These are phyloP conservation scores for Peucedramus taeniatus DNA, from an alignment of 2,113 vertebrate genomes.

Conservation along the genomic window DNA sequence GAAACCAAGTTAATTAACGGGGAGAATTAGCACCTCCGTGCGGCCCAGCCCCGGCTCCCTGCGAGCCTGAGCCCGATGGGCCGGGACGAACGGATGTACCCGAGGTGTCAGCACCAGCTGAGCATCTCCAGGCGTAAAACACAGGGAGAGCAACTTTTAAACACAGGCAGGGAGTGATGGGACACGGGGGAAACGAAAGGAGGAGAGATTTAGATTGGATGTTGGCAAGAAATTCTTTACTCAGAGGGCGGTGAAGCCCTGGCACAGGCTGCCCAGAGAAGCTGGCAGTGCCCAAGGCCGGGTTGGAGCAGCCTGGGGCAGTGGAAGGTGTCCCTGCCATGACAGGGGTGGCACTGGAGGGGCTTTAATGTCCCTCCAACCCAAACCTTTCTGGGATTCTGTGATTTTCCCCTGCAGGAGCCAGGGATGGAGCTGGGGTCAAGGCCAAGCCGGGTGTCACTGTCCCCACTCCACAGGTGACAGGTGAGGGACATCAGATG, in stretches of 20 bases:
- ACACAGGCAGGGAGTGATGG: fast-evolving
- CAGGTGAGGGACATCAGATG: not conserved
- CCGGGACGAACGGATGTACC: fast-evolving
- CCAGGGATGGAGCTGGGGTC: not conserved
- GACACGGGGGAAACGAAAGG: not conserved
- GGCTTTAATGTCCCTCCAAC: not conserved
- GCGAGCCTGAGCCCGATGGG: not conserved
- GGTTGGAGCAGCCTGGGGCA: fast-evolving
- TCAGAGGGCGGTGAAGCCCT: not conserved
- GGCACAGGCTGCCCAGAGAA: not conserved
- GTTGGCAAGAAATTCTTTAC: not conserved
- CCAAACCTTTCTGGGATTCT: not conserved
- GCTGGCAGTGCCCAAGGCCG: not conserved
- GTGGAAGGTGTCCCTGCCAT: not conserved
- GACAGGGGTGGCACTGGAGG: fast-evolving
- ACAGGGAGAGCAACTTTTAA: not conserved
- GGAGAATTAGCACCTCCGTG: not conserved
- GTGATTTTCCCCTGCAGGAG: not conserved
- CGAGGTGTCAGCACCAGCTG: fast-evolving
- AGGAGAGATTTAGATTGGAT: not conserved
- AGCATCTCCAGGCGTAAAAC: not conserved
- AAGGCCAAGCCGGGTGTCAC: not conserved
- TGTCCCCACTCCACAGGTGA: not conserved
- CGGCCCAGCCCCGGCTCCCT: not conserved
- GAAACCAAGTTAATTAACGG: not conserved